These are phyloP conservation scores for Anabacerthia variegaticeps DNA, from an alignment of 2,797 vertebrate species.

Conservation along the genomic window DNA sequence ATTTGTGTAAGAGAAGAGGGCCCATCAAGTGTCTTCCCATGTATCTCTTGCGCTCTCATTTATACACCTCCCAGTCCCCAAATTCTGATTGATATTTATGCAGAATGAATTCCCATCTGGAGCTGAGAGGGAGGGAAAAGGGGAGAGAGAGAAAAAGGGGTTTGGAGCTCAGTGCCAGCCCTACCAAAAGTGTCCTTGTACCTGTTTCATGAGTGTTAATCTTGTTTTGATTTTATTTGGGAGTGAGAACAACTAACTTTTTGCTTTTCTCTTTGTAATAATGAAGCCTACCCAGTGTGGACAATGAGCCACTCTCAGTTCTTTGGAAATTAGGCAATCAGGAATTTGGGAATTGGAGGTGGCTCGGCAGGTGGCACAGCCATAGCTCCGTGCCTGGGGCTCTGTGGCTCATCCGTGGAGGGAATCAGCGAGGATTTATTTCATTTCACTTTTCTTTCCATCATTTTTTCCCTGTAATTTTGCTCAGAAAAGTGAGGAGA, in stretches of 20 bases:
- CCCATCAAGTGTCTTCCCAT: accelerated
- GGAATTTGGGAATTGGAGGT: neutral
- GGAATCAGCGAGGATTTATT: neutral
- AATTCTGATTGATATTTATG: neutral
- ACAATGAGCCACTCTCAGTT: neutral
- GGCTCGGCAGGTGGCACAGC: neutral
- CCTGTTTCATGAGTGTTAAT: accelerated
- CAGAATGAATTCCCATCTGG: neutral
- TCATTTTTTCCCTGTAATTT: neutral
- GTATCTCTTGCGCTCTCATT: neutral
- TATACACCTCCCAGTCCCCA: neutral
- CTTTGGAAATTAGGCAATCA: neutral
- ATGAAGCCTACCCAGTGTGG: neutral
- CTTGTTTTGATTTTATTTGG: neutral
- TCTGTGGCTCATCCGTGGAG: neutral
- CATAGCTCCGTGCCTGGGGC: neutral
- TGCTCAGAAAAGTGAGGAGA: neutral
- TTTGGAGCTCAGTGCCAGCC: neutral
- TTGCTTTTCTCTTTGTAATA: neutral
- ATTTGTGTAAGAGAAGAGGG: neutral
- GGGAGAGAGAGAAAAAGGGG: neutral
- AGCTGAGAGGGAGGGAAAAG: neutral
- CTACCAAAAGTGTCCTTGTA: neutral
- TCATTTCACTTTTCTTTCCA: neutral
- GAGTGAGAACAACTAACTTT: neutral